Evolutionary conservation across 2,797 vertebrate species (phyloP).

Genomic region (Molossus alvarezi): DNA sequence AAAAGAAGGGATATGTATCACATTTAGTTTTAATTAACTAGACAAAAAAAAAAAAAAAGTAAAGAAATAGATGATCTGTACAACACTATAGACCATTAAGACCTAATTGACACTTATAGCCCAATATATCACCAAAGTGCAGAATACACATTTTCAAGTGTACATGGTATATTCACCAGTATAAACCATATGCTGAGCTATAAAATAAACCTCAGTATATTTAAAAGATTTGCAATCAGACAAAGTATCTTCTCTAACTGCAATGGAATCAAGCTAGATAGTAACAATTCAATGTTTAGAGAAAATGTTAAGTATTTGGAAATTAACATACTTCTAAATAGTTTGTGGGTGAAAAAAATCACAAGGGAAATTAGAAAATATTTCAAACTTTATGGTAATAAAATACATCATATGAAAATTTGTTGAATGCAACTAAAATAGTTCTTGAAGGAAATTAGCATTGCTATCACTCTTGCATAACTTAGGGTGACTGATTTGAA

Average conservation of each 20-base stretch:
- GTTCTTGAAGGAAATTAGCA: background rate
- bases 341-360: background rate
- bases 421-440: background rate
- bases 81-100: background rate
- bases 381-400: conserved; percentile 15
- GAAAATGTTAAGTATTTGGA: conserved; percentile 54
- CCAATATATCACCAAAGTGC: background rate
- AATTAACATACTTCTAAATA: background rate
- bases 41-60: background rate
- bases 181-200: background rate
- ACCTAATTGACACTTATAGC: background rate
- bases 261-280: conserved; percentile 1
- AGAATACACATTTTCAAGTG: background rate
- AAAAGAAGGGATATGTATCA: background rate
- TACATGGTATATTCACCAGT: background rate
- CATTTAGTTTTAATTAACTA: conserved; percentile 46
- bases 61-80: conserved; percentile 11
- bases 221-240: background rate
- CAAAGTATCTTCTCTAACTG: background rate
- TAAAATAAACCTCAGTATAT: background rate
- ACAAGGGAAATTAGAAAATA: conserved; percentile 27
- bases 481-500: conserved; percentile 24
- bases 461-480: background rate
- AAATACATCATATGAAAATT: background rate
- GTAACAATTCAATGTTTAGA: conserved; percentile 20